phyloP scores from a whole-genome alignment of 37 sponge, comb jelly and placozoan species.

The Cliona cf. orientalis region DNA sequence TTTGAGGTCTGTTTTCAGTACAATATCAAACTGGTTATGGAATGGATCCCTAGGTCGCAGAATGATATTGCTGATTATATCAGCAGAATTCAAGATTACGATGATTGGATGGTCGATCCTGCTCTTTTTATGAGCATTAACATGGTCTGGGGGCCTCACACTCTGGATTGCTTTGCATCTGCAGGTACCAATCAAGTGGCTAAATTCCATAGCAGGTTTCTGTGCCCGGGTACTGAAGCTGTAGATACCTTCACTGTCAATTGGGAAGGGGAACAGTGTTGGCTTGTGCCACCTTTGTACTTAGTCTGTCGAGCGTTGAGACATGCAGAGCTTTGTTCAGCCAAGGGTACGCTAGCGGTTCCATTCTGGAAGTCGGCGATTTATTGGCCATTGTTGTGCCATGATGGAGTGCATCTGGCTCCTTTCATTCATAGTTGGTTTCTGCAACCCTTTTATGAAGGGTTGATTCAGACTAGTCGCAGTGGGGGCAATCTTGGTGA shows the following conservation, averaged over 20 bases:
- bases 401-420: background rate
- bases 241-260: background rate
- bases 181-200: too few relatives aligned
- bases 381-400: background rate
- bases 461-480: background rate
- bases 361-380: background rate
- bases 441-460: background rate
- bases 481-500: background rate
- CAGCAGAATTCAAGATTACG: too few relatives aligned
- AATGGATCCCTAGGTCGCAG: too few relatives aligned
- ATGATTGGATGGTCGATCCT: too few relatives aligned
- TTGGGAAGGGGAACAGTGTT: background rate
- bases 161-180: too few relatives aligned
- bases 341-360: background rate
- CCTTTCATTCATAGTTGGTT: background rate
- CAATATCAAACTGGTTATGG: too few relatives aligned
- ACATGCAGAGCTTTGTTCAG: background rate
- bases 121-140: too few relatives aligned
- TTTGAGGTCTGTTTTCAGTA: too few relatives aligned
- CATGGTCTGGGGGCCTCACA: too few relatives aligned
- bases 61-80: too few relatives aligned
- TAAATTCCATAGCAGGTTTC: too few relatives aligned
- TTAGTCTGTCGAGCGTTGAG: background rate
- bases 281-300: background rate
- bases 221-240: background rate